Conservation (phyloP, 2,113 vertebrate species). For the Hydropotes inermis region DNA sequence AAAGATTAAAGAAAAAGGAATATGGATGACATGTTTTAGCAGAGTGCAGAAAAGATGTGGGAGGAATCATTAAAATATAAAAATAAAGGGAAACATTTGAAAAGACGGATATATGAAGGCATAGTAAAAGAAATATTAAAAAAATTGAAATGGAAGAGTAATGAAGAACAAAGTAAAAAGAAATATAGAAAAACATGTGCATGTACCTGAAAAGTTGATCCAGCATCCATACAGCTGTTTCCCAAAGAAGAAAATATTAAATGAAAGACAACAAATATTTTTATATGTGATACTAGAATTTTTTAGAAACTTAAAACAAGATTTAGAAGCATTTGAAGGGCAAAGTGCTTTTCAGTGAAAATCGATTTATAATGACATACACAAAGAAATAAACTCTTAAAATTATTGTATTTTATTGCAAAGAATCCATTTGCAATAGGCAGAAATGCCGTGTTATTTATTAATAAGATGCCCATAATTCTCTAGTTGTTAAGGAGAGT, state of each 20-base stretch:
- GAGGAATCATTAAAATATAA: not conserved
- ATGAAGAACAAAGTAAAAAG: not conserved
- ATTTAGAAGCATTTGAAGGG: not conserved
- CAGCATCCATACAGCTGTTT: not conserved
- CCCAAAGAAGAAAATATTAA: not conserved
- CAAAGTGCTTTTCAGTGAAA: not conserved
- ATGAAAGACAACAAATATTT: not conserved
- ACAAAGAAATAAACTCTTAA: not conserved
- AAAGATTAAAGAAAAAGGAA: not conserved
- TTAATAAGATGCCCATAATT: not conserved
- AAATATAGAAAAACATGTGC: not conserved
- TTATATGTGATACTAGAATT: not conserved
- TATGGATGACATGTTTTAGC: not conserved
- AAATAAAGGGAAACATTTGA: not conserved
- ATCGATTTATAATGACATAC: not conserved
- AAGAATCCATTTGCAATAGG: not conserved
- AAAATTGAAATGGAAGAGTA: not conserved
- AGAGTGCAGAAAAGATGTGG: not conserved
- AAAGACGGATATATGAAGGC: not conserved
- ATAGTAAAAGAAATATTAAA: not conserved
- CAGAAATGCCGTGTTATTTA: not conserved
- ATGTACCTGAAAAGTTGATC: not conserved
- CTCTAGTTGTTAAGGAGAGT: not conserved
- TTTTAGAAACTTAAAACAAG: not conserved
- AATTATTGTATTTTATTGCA: not conserved